Percentiles rank a stretch among this genome's conserved stretches.
phyloP scores from a whole-genome alignment of 2,113 vertebrate species.

The Centrocercus urophasianus region DNA sequence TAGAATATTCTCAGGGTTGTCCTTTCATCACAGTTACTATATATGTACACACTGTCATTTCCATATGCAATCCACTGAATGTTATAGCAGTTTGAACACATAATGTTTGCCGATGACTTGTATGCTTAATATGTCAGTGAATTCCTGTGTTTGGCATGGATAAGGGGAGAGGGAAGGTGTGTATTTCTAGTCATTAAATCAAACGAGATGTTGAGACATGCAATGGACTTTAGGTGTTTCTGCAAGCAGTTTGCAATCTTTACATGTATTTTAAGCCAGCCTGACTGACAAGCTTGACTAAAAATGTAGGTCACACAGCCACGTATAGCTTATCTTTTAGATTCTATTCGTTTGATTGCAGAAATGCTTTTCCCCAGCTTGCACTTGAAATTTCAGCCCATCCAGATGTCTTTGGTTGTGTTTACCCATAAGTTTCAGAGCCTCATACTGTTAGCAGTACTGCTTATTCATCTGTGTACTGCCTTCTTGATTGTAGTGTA shows the following conservation, averaged over 20 bases:
- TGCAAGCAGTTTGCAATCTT: slow-evolving; percentile 3
- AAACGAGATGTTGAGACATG: not conserved
- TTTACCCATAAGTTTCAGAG: not conserved
- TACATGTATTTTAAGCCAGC: not conserved
- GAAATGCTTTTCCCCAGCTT: not conserved
- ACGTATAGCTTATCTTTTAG: not conserved
- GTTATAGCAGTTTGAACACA: fast-evolving
- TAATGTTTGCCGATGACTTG: not conserved
- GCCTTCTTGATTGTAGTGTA: not conserved
- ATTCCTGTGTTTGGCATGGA: not conserved
- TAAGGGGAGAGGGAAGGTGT: not conserved
- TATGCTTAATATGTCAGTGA: not conserved
- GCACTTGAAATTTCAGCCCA: not conserved
- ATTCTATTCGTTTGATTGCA: not conserved
- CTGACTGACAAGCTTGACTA: not conserved
- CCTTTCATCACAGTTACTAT: not conserved
- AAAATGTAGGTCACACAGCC: not conserved
- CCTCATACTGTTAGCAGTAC: not conserved
- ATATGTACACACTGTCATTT: not conserved
- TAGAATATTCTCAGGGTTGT: not conserved
- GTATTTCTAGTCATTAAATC: not conserved
- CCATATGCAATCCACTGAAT: not conserved
- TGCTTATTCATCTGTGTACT: not conserved
- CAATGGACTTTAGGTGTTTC: not conserved
- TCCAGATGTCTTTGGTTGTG: not conserved